These are phyloP conservation scores for Pristionchus entomophagus DNA, from an alignment of 2,888 invertebrate genomes.

Conservation along the genomic window DNA sequence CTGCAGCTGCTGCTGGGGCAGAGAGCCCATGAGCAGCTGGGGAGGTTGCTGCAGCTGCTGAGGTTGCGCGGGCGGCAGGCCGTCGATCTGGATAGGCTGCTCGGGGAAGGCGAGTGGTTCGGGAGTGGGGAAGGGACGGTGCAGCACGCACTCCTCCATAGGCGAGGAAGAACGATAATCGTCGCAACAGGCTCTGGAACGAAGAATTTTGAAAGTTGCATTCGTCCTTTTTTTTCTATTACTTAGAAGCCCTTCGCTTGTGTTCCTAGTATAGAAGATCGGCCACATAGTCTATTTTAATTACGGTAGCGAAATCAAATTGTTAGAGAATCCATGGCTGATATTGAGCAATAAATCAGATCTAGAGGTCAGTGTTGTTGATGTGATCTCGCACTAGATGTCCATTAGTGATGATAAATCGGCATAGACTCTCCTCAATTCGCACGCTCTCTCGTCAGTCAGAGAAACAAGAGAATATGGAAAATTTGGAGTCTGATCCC, in stretches of 20 bases:
- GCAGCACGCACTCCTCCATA: slow-evolving; percentile 37
- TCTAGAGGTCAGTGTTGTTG: not conserved
- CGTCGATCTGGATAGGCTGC: not conserved
- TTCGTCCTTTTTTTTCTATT: too few relatives aligned
- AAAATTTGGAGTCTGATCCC: too few relatives aligned
- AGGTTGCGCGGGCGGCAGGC: not conserved
- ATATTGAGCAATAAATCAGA: too few relatives aligned
- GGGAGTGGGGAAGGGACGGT: slow-evolving; percentile 40
- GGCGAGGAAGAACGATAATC: slow-evolving; percentile 35
- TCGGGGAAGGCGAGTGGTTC: not conserved
- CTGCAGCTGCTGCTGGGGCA: not conserved
- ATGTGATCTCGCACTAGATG: not conserved
- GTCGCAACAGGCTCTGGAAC: slow-evolving; percentile 30
- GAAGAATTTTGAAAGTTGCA: not conserved
- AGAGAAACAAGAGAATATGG: too few relatives aligned
- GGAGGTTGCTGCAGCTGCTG: not conserved
- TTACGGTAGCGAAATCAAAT: too few relatives aligned
- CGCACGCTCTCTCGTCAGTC: too few relatives aligned
- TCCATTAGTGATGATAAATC: not conserved
- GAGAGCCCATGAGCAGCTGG: not conserved
- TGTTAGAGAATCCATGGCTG: too few relatives aligned
- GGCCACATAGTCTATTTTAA: too few relatives aligned
- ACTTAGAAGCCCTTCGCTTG: not conserved
- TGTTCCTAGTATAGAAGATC: too few relatives aligned
- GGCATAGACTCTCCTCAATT: too few relatives aligned